phyloP scores from a whole-genome alignment of 2,113 vertebrate genomes.

The Vimba vimba region DNA sequence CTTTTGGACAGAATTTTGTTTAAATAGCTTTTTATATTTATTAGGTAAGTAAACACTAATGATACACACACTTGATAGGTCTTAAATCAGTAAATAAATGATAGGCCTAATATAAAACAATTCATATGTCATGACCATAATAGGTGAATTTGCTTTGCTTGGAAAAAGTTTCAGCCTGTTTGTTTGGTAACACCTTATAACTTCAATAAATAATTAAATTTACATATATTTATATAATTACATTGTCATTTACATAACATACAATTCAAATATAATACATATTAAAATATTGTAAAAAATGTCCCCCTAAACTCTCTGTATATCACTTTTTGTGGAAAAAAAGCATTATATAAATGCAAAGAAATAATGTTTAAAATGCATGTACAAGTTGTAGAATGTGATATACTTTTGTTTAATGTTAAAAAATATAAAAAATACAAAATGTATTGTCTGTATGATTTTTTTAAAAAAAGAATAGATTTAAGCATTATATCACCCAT shows the following conservation, averaged over 20 bases:
- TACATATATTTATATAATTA: no score
- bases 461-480: no score
- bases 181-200: neutral
- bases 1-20: conserved; percentile 5
- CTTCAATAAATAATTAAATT: neutral
- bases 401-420: neutral
- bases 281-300: neutral
- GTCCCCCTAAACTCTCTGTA: neutral
- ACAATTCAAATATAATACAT: neutral
- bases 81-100: neutral
- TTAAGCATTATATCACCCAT: neutral
- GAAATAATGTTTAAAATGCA: neutral
- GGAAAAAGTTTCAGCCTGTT: neutral
- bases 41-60: neutral
- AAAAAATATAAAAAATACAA: neutral
- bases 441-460: neutral
- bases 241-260: neutral
- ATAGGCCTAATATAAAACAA: neutral
- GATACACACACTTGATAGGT: neutral
- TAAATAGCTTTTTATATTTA: neutral
- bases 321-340: neutral
- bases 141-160: neutral
- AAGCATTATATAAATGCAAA: neutral
- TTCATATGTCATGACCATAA: neutral
- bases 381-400: neutral